Percentiles rank a stretch among this genome's conserved stretches.
Conservation (phyloP, 2,797 vertebrate genomes). For the Sebastes nivosus region DNA sequence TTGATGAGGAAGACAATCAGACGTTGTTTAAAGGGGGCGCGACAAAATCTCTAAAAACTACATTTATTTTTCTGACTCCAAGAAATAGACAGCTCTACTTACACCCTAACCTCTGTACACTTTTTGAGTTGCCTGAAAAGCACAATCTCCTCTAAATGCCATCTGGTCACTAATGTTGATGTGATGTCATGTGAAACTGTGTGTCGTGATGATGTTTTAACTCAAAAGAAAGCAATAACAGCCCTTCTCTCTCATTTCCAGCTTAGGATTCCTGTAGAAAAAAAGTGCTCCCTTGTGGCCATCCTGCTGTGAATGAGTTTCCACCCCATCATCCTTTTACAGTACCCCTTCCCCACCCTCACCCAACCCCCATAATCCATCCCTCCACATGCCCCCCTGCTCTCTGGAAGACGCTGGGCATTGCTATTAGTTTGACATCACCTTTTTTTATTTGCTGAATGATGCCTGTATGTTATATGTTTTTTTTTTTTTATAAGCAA, state of each 20-base stretch:
- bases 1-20: conserved; percentile 4
- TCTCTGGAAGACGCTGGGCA: conserved; percentile 79
- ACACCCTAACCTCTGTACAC: conserved; percentile 14
- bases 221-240: conserved; percentile 87
- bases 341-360: conserved; percentile 69
- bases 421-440: conserved; percentile 77
- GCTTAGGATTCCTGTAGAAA: conserved; percentile 97
- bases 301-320: conserved; percentile 87
- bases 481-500: conserved; percentile 40
- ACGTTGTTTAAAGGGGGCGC: neutral
- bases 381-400: conserved; percentile 57
- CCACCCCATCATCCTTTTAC: conserved; percentile 80
- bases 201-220: conserved; percentile 66
- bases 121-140: conserved; percentile 21
- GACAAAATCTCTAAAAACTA: neutral
- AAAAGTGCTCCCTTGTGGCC: conserved; percentile 83
- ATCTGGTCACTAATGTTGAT: conserved; percentile 49
- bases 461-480: conserved; percentile 55
- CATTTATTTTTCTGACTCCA: neutral
- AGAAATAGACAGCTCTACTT: neutral
- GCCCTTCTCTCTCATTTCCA: conserved; percentile 94
- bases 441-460: conserved; percentile 53
- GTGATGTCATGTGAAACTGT: conserved; percentile 61
- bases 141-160: conserved; percentile 36
- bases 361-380: conserved; percentile 51